A percentile compares a stretch with the other conserved stretches of the same genome.
Conservation (phyloP, 2,797 vertebrate species). For the Hemibagrus guttatus region DNA sequence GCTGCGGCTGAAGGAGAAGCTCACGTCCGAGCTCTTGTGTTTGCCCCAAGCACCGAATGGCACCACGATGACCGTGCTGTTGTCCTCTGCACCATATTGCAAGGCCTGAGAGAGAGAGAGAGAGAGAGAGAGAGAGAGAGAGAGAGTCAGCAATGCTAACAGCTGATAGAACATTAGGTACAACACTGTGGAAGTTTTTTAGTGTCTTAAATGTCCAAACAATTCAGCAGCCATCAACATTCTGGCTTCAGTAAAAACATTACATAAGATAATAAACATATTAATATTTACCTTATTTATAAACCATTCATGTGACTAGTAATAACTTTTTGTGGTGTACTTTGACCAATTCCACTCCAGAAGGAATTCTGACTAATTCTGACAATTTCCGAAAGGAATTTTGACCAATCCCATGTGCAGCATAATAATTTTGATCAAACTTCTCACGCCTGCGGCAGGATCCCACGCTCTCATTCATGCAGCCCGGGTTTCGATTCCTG, state of each 20-base stretch:
- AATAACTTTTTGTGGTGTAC: not conserved
- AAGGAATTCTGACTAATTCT: not conserved
- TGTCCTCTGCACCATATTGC: slow-evolving; percentile 95
- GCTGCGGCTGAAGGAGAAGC: slow-evolving; percentile 94
- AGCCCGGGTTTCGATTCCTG: too few species aligned
- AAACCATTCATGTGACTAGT: not conserved
- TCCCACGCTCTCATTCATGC: too few species aligned
- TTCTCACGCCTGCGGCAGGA: too few species aligned
- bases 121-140: not conserved
- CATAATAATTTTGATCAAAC: too few species aligned
- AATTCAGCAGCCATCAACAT: not conserved
- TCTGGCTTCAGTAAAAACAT: not conserved
- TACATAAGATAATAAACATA: not conserved
- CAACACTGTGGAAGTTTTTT: not conserved
- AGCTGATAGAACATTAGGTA: not conserved
- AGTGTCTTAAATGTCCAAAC: not conserved
- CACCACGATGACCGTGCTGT: slow-evolving; percentile 90
- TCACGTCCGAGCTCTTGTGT: slow-evolving; percentile 82
- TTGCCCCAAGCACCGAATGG: slow-evolving; percentile 86
- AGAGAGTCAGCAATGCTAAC: not conserved
- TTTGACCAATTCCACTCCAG: too few species aligned
- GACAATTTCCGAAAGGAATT: too few species aligned
- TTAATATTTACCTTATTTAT: not conserved
- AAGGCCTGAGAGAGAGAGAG: slow-evolving; percentile 74
- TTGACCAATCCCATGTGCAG: too few species aligned